Conservation (phyloP, 2,888 invertebrate species). For the Isotomurus palustris region DNA sequence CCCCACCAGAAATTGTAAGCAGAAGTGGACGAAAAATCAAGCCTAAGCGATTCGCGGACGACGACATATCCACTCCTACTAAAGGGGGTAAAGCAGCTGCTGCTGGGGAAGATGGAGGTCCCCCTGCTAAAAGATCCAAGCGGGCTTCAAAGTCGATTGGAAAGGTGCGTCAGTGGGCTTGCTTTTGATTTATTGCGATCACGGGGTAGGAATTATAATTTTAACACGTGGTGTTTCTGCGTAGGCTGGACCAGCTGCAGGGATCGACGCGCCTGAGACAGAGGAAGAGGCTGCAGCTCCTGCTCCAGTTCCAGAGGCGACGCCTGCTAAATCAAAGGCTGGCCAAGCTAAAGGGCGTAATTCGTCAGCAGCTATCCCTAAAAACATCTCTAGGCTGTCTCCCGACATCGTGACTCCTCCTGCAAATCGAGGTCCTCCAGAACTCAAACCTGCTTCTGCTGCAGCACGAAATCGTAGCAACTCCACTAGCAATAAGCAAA, state of each 20-base stretch:
- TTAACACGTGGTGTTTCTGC: no score
- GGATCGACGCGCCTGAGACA: no score
- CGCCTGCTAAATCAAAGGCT: conserved; percentile 15
- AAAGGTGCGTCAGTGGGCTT: no score
- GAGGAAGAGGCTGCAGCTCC: no score
- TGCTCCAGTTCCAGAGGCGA: conserved; percentile 5
- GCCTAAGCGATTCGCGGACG: conserved; percentile 55
- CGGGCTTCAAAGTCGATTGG: conserved; percentile 5
- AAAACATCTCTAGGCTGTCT: conserved; percentile 16
- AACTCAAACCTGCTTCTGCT: conserved; percentile 13
- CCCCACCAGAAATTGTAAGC: conserved; percentile 59
- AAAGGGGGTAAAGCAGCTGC: conserved; percentile 8
- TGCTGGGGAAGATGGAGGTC: conserved; percentile 25
- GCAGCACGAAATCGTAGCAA: no score
- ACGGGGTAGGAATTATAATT: no score
- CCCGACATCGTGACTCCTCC: conserved; percentile 23
- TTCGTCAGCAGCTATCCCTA: not conserved
- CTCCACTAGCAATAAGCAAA: conserved; percentile 12
- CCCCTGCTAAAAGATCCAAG: conserved; percentile 24
- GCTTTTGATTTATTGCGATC: no score
- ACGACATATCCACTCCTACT: conserved; percentile 40
- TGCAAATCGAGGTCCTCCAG: conserved; percentile 10
- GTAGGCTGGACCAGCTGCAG: no score
- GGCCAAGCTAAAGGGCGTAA: no score
- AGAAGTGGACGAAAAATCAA: conserved; percentile 71